Conservation (phyloP, 2,797 vertebrate genomes). For the Antennarius maculatus region DNA sequence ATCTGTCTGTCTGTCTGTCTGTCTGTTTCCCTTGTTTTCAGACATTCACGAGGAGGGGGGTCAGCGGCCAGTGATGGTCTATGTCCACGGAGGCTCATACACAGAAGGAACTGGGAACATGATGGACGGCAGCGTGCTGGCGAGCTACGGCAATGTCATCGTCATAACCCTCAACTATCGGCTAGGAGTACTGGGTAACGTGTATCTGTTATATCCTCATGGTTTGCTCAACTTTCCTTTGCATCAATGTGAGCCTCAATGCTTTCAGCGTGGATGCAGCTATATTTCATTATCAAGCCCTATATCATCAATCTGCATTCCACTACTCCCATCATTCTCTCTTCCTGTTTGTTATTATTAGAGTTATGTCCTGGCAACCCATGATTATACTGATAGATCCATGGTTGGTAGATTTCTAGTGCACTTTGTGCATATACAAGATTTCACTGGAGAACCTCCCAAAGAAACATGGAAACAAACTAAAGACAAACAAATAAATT, state of each 20-base stretch:
- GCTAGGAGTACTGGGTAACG: constrained; percentile 90
- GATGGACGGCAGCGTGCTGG: constrained; percentile 93
- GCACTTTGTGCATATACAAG: background rate
- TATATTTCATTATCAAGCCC: constrained; percentile 10
- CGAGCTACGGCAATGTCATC: constrained; percentile 96
- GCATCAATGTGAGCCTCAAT: background rate
- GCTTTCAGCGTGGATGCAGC: background rate
- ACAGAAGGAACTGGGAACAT: constrained; percentile 95
- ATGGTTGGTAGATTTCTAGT: background rate
- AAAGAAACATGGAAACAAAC: background rate
- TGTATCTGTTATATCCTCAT: constrained; percentile 6
- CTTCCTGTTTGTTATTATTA: background rate
- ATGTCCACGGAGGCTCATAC: constrained; percentile 95
- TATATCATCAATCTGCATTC: background rate
- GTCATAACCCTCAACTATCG: constrained; percentile 96
- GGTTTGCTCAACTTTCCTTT: constrained; percentile 4
- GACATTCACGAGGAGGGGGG: constrained; percentile 91
- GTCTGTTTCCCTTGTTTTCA: constrained; percentile 49
- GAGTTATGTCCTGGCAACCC: background rate
- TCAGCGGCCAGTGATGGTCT: constrained; percentile 94
- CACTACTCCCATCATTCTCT: no score
- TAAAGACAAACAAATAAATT: constrained; percentile 4
- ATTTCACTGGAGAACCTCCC: background rate
- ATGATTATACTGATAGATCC: background rate
- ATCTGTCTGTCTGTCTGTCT: constrained; percentile 19